Evolutionary conservation across 1,140 invertebrate species (phyloP).

Genomic region (Yoshiicerus persimilis): DNA sequence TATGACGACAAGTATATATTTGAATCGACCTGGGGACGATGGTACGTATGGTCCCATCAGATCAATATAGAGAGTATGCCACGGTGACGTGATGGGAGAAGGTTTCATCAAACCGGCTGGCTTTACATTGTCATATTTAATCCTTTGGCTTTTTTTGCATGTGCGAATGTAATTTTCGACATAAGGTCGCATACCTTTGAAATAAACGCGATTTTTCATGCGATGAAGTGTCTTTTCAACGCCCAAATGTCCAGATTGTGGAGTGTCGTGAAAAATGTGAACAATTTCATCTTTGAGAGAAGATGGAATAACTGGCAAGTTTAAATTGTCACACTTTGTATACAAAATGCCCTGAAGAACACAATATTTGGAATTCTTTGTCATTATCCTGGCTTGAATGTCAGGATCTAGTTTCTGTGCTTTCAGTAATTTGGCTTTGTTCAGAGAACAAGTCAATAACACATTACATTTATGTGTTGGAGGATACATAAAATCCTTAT

Average conservation of each 20-base stretch:
- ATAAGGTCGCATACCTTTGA: neutral
- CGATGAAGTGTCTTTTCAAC: slow-evolving; percentile 13
- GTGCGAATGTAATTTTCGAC: slow-evolving; percentile 11
- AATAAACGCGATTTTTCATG: neutral
- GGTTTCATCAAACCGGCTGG: neutral
- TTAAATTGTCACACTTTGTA: no score
- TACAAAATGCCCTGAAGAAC: neutral
- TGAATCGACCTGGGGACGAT: slow-evolving; percentile 48
- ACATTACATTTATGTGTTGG: neutral
- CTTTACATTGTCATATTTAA: slow-evolving; percentile 3
- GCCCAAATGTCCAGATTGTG: slow-evolving; percentile 16
- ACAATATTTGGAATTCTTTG: neutral
- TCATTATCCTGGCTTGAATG: neutral
- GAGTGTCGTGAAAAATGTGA: no score
- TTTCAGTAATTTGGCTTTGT: neutral
- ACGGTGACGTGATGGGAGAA: slow-evolving; percentile 41
- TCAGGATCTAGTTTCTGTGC: neutral
- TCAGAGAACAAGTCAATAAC: neutral
- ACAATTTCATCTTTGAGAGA: neutral
- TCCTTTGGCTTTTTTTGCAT: neutral
- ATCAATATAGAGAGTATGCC: slow-evolving; percentile 58
- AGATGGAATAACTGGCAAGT: neutral
- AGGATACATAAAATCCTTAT: neutral
- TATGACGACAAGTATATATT: slow-evolving; percentile 56
- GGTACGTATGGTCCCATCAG: slow-evolving; percentile 54